phyloP scores from a whole-genome alignment of 1,140 invertebrate genomes.

The Hycleus cichorii region DNA sequence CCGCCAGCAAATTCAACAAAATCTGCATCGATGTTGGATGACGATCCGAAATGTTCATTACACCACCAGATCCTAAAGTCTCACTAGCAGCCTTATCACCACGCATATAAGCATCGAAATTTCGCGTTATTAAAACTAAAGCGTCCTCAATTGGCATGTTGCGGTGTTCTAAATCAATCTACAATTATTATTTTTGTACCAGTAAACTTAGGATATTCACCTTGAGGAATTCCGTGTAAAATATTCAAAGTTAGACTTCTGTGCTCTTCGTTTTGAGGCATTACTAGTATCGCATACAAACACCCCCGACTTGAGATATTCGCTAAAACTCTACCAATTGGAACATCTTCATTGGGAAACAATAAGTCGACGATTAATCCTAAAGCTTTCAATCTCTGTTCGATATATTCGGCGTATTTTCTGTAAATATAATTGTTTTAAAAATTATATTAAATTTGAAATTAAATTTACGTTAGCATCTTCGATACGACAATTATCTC shows the following conservation, averaged over 20 bases:
- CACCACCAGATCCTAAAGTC: constrained; percentile 18
- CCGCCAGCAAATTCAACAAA: constrained; percentile 68
- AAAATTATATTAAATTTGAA: not conserved
- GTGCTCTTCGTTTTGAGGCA: constrained; percentile 75
- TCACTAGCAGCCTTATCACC: constrained; percentile 45
- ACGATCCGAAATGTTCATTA: constrained; percentile 42
- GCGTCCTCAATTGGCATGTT: constrained; percentile 94
- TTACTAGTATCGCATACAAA: constrained; percentile 82
- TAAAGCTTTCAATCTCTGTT: constrained; percentile 69
- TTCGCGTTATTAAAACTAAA: constrained; percentile 65
- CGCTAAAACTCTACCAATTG: constrained; percentile 74
- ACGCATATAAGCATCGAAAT: constrained; percentile 71
- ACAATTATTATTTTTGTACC: not conserved
- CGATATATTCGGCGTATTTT: constrained; percentile 84
- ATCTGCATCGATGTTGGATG: constrained; percentile 65
- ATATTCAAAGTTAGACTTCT: constrained; percentile 86
- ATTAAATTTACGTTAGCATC: constrained; percentile 62
- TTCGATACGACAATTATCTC: constrained; percentile 81
- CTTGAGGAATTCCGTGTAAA: constrained; percentile 82
- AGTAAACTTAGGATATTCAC: constrained; percentile 43
- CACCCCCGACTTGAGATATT: constrained; percentile 79
- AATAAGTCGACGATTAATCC: constrained; percentile 78
- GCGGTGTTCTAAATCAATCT: constrained; percentile 63
- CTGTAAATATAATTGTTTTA: constrained; percentile 45
- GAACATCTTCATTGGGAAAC: constrained; percentile 83